Evolutionary conservation across 2,888 invertebrate species (phyloP).

Genomic region (Abrostola triplasia): DNA sequence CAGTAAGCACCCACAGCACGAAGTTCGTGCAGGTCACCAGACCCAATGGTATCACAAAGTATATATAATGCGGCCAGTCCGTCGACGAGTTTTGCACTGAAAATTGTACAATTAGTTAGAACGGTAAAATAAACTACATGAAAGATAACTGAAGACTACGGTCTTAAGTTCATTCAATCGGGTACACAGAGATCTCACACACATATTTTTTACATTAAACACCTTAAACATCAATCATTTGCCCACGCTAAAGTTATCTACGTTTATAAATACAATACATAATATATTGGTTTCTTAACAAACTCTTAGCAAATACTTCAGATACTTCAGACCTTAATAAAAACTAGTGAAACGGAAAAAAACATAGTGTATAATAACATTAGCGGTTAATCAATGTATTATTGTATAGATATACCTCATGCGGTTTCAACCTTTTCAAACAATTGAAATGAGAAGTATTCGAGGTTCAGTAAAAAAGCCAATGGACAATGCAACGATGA

Average conservation of each 20-base stretch:
- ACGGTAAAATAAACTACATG: not conserved
- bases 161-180: not conserved
- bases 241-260: too few relatives aligned
- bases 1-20: constrained; percentile 91
- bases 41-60: constrained; percentile 90
- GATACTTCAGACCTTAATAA: too few relatives aligned
- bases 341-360: too few relatives aligned
- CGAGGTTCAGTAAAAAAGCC: constrained; percentile 26
- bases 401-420: not conserved
- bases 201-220: too few relatives aligned
- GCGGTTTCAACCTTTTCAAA: not conserved
- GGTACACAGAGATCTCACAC: too few relatives aligned
- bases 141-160: not conserved
- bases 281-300: too few relatives aligned
- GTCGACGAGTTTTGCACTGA: constrained; percentile 75
- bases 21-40: constrained; percentile 90
- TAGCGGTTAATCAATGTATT: not conserved
- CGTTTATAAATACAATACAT: too few relatives aligned
- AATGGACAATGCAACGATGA: constrained; percentile 17
- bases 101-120: constrained; percentile 43
- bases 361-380: too few relatives aligned
- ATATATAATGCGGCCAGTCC: constrained; percentile 87
- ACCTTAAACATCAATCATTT: too few relatives aligned
- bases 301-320: too few relatives aligned
- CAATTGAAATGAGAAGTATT: constrained; percentile 24